These are phyloP conservation scores for Tortrix viridana DNA, from an alignment of 2,888 invertebrate species.

Conservation along the genomic window DNA sequence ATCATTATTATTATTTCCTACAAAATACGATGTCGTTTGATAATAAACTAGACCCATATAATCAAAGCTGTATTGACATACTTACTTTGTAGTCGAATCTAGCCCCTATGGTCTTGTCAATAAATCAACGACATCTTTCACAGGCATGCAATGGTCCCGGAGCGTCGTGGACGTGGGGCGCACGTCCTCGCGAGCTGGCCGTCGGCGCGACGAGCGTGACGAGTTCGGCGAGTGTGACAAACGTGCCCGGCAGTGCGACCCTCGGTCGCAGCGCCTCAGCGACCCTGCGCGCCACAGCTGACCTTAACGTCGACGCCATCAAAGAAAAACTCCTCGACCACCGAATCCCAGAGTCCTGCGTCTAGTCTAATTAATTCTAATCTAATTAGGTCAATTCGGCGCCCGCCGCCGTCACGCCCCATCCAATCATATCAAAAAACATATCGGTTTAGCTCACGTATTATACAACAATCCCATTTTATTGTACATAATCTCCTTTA, in stretches of 20 bases:
- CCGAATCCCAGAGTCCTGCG: slow-evolving; percentile 94
- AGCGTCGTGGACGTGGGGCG: slow-evolving; percentile 83
- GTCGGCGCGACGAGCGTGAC: slow-evolving; percentile 52
- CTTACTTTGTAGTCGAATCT: too few relatives aligned
- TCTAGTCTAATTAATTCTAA: slow-evolving; percentile 79
- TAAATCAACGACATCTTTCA: slow-evolving; percentile 38
- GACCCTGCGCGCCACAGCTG: slow-evolving; percentile 72
- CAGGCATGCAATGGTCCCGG: slow-evolving; percentile 82
- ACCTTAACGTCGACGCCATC: slow-evolving; percentile 92
- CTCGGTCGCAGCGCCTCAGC: slow-evolving; percentile 78
- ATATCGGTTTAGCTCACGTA: slow-evolving; percentile 13
- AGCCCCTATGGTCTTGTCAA: too few relatives aligned
- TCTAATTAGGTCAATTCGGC: slow-evolving; percentile 4
- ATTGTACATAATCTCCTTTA: slow-evolving; percentile 30
- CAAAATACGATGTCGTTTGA: too few relatives aligned
- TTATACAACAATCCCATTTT: slow-evolving; percentile 15
- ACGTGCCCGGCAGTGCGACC: slow-evolving; percentile 44
- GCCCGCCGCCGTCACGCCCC: slow-evolving; percentile 14
- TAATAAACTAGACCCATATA: too few relatives aligned
- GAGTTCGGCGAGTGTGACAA: slow-evolving; percentile 54
- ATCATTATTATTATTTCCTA: too few relatives aligned
- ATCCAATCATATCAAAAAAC: slow-evolving; percentile 17
- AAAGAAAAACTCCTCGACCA: slow-evolving; percentile 94
- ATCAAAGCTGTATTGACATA: too few relatives aligned
- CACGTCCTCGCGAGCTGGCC: slow-evolving; percentile 70